These are phyloP conservation scores for Eupithecia subfuscata DNA, from an alignment of 2,888 invertebrate species.

Conservation along the genomic window DNA sequence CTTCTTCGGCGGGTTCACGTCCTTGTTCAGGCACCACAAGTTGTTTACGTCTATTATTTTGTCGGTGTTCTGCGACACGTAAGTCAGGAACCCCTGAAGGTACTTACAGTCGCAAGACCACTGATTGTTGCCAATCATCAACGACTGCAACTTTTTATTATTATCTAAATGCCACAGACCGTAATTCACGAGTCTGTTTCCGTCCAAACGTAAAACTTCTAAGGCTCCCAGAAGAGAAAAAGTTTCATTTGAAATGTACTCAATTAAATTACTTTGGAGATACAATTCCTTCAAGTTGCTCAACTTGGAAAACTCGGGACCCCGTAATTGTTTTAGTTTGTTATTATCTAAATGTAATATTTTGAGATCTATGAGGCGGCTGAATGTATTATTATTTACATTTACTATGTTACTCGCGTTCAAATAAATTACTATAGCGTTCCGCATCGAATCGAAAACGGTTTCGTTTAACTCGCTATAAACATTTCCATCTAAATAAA, in stretches of 20 bases:
- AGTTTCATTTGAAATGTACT: constrained; percentile 91
- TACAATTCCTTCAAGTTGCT: constrained; percentile 92
- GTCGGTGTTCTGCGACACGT: constrained; percentile 91
- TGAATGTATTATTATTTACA: constrained; percentile 94
- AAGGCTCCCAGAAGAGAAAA: constrained; percentile 90
- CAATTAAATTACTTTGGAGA: constrained; percentile 93
- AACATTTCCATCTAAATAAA: constrained; percentile 96
- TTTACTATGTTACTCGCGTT: constrained; percentile 92
- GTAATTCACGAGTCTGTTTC: constrained; percentile 92
- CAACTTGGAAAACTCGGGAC: constrained; percentile 93
- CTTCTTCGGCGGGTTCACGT: constrained; percentile 87
- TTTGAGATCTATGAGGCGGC: constrained; percentile 89
- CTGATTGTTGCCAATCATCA: constrained; percentile 91
- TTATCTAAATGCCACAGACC: constrained; percentile 91
- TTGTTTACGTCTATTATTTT: constrained; percentile 90
- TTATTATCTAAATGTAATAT: constrained; percentile 94
- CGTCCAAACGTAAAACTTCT: constrained; percentile 92
- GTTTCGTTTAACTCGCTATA: constrained; percentile 88
- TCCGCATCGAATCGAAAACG: constrained; percentile 72
- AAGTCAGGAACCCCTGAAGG: constrained; percentile 91
- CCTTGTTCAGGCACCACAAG: constrained; percentile 90
- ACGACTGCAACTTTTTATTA: constrained; percentile 88
- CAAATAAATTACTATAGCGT: constrained; percentile 89
- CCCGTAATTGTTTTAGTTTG: constrained; percentile 89
- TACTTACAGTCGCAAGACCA: constrained; percentile 97